Conservation (phyloP, 2,888 invertebrate genomes). For the Ennomos fuscantarius region DNA sequence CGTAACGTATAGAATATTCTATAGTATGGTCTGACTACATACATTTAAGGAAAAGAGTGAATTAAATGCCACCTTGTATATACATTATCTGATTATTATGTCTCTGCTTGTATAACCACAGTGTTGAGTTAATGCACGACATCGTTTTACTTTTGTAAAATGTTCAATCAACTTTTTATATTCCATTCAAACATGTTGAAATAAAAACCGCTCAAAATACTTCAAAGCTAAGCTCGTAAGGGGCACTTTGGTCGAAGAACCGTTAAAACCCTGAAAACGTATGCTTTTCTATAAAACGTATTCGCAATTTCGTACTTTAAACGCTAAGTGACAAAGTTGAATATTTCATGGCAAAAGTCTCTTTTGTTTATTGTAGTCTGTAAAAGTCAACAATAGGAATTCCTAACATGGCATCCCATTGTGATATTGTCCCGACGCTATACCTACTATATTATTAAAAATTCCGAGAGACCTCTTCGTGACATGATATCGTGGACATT, state of each 20-base stretch:
- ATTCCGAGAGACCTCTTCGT: conserved; percentile 54
- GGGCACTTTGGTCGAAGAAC: conserved; percentile 22
- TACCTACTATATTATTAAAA: conserved; percentile 65
- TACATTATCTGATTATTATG: too few relatives aligned
- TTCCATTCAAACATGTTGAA: background rate
- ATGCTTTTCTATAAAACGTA: conserved; percentile 1
- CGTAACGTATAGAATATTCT: too few relatives aligned
- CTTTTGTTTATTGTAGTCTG: conserved; percentile 41
- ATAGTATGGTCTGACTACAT: too few relatives aligned
- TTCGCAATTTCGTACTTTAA: conserved; percentile 19
- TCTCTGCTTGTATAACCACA: too few relatives aligned
- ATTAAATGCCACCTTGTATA: too few relatives aligned
- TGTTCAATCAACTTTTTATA: background rate
- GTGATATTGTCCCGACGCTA: conserved; percentile 55
- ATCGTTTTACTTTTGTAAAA: too few relatives aligned
- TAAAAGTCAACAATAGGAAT: conserved; percentile 65
- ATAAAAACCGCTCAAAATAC: conserved; percentile 16
- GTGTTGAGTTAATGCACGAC: too few relatives aligned
- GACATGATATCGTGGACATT: conserved; percentile 45
- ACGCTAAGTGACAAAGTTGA: background rate
- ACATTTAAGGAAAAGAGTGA: too few relatives aligned
- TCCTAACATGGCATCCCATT: conserved; percentile 59
- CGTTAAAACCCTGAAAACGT: conserved; percentile 19
- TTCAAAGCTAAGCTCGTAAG: conserved; percentile 6
- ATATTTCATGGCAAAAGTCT: conserved; percentile 5